Evolutionary conservation across 2,113 vertebrate genomes (phyloP), one percentile per base, ranked within the genome.

Genomic region (Myodes glareolus): DNA sequence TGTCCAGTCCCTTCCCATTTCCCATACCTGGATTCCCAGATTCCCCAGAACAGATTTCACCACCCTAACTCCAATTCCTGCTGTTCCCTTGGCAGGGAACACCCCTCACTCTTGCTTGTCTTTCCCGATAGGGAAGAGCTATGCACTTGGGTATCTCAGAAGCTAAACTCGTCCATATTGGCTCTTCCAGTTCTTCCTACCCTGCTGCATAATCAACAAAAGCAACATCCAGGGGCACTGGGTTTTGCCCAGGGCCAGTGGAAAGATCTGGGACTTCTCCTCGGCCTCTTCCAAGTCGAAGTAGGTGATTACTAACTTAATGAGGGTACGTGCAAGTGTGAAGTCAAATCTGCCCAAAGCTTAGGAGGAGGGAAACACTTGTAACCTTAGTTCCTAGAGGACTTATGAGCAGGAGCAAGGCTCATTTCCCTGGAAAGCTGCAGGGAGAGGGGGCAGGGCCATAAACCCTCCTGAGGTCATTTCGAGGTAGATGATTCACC

Each of bases 401-500:
- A 25, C 88, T 94, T 93, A 88, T 39, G 77, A 94, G 86, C 81
- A 88, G 88, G 82, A 58, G 61, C 73, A 7, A 61, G 19, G 91
- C 85, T 95, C 87, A 78, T 80, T 13, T n/a, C 94, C 73, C 95
- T 85, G 76, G 76, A 81, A 92, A 93, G 65, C 80, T 25, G 3
- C 65, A 72, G 36, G 86, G 31, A 12, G 23, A 65, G 63, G 68
- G 45, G 77, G 73, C 2, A 8, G 58, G 75, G 77, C 73, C 90
- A 73, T 73, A 27, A 8, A 61, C 12, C 84, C 86, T 92, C 68
- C 75, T 65, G 52, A 91, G 82, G 90, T 97, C 91, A 96, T 92
- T 96, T 96, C 94, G 86, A 92, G 68, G 90, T 94, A 27, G 76
- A 70, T 97, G 97, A 97, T 81, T 97, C 96, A 98, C 61, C 27